phyloP scores from a whole-genome alignment of 2,888 invertebrate species.

The Drosophila lutescens region DNA sequence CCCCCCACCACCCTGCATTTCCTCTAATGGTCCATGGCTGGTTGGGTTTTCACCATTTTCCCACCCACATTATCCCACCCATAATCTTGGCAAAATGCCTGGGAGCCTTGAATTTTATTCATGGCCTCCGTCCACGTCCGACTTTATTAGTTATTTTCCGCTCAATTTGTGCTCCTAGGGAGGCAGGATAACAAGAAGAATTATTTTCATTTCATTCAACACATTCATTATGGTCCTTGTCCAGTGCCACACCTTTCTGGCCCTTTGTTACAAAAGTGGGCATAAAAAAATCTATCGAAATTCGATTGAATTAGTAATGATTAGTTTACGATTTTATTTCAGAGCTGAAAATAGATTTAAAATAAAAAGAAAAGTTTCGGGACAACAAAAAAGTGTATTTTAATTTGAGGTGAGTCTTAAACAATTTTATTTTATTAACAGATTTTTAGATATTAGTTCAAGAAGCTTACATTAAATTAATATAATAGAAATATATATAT shows the following conservation, averaged over 20 bases:
- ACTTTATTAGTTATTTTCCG: constrained; percentile 83
- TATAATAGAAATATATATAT: too few relatives aligned
- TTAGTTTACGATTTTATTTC: background rate
- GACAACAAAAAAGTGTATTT: too few relatives aligned
- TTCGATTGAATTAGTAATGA: background rate
- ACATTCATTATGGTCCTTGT: constrained; percentile 66
- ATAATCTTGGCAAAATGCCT: constrained; percentile 40
- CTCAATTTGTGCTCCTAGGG: constrained; percentile 80
- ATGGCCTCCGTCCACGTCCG: constrained; percentile 69
- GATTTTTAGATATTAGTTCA: too few relatives aligned
- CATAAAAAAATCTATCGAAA: background rate
- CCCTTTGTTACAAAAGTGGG: constrained; percentile 35
- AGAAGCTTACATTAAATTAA: too few relatives aligned
- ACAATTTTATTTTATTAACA: too few relatives aligned
- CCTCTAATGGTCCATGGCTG: constrained; percentile 54
- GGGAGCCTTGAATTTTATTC: constrained; percentile 63
- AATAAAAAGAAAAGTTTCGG: too few relatives aligned
- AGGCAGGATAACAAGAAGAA: constrained; percentile 81
- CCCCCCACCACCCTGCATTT: constrained; percentile 3
- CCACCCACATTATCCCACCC: constrained; percentile 3
- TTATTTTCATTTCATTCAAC: constrained; percentile 80
- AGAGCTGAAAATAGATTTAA: too few relatives aligned
- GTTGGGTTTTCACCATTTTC: constrained; percentile 26
- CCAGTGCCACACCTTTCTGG: constrained; percentile 50
- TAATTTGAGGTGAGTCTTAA: too few relatives aligned